phyloP scores from a whole-genome alignment of 2,113 vertebrate species.

The Dascyllus trimaculatus region DNA sequence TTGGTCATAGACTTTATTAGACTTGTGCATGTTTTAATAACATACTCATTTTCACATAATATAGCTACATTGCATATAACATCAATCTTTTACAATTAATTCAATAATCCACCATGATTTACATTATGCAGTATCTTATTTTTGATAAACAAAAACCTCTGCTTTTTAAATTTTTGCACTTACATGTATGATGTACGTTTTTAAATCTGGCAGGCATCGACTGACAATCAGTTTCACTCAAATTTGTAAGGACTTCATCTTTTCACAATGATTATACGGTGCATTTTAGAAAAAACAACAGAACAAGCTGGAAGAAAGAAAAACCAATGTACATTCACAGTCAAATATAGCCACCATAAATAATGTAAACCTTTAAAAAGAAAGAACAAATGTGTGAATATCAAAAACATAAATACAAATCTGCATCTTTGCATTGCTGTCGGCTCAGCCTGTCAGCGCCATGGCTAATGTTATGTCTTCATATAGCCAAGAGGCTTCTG shows the following conservation, averaged over 20 bases:
- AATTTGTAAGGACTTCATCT: slow-evolving; percentile 61
- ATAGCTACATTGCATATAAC: slow-evolving; percentile 86
- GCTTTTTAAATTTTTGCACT: slow-evolving; percentile 63
- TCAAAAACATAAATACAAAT: slow-evolving; percentile 50
- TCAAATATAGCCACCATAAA: slow-evolving; percentile 71
- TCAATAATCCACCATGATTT: slow-evolving; percentile 81
- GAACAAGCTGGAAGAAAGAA: slow-evolving; percentile 50
- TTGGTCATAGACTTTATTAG: slow-evolving; percentile 84
- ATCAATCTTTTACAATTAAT: slow-evolving; percentile 79
- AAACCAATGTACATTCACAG: slow-evolving; percentile 74
- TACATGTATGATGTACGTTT: slow-evolving; percentile 68
- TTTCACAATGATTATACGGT: slow-evolving; percentile 72
- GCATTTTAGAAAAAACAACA: slow-evolving; percentile 65
- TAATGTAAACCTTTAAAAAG: slow-evolving; percentile 55
- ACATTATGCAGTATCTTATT: slow-evolving; percentile 64
- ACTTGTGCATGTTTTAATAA: slow-evolving; percentile 81
- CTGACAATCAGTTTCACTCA: slow-evolving; percentile 73
- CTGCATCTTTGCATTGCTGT: slow-evolving; percentile 39
- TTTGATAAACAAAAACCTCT: slow-evolving; percentile 56
- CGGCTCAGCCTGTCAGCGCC: slow-evolving; percentile 30
- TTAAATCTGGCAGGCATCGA: slow-evolving; percentile 79
- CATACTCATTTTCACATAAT: slow-evolving; percentile 82
- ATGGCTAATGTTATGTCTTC: slow-evolving; percentile 20
- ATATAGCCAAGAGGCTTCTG: slow-evolving; percentile 47
- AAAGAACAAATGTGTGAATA: slow-evolving; percentile 39